Percentiles rank a stretch among this genome's conserved stretches.
Conservation (phyloP, 2,797 vertebrate genomes). For the Coranthus polyacanthus region DNA sequence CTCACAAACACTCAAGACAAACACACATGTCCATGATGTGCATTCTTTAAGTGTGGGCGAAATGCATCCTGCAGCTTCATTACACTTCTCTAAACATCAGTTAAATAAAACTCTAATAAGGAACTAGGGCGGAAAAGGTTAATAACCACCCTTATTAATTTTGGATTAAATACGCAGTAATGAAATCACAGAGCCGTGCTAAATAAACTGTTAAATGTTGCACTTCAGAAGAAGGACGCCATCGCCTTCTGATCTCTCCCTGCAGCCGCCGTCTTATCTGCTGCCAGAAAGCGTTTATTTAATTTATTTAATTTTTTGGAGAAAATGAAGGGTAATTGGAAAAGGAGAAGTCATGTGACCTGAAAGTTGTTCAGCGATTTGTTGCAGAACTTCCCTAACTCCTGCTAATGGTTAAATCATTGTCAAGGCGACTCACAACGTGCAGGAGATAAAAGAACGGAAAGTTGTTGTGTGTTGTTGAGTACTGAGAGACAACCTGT, state of each 20-base stretch:
- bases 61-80: slow-evolving; percentile 55
- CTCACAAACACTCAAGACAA: slow-evolving; percentile 13
- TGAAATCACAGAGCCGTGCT: slow-evolving; percentile 75
- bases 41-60: slow-evolving; percentile 37
- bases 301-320: slow-evolving; percentile 39
- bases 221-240: slow-evolving; percentile 58
- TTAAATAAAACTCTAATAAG: slow-evolving; percentile 68
- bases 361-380: too few species aligned
- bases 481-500: slow-evolving; percentile 24
- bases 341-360: slow-evolving; percentile 40
- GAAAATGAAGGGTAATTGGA: slow-evolving; percentile 50
- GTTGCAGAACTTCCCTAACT: slow-evolving; percentile 33
- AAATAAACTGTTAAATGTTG: slow-evolving; percentile 73
- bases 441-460: background rate
- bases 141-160: slow-evolving; percentile 80
- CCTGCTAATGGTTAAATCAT: slow-evolving; percentile 16
- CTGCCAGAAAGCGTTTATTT: slow-evolving; percentile 39
- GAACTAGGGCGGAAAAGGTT: slow-evolving; percentile 78
- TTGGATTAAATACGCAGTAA: slow-evolving; percentile 78
- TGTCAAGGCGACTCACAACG: slow-evolving; percentile 20
- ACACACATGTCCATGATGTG: background rate
- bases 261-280: slow-evolving; percentile 44
- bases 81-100: slow-evolving; percentile 68
- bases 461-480: too few species aligned
- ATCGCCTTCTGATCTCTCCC: slow-evolving; percentile 58